Conservation (phyloP, 2,797 vertebrate species). For the Apodemus agrarius region DNA sequence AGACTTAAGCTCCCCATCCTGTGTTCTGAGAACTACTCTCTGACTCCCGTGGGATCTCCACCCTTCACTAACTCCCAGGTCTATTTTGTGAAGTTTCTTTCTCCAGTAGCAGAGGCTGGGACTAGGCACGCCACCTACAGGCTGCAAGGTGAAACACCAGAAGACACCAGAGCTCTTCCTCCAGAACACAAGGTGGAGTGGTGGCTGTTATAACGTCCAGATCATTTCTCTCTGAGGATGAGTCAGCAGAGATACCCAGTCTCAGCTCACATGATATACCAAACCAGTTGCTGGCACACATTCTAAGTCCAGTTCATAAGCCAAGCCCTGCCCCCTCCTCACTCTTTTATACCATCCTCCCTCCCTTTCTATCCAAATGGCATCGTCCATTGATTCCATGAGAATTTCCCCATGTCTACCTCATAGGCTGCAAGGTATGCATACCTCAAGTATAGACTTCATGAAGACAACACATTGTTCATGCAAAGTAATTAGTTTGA, state of each 20-base stretch:
- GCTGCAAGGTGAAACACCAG: conserved; percentile 11
- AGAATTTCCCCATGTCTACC: neutral
- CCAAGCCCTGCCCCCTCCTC: neutral
- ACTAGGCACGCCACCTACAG: conserved; percentile 70
- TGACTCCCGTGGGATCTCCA: neutral
- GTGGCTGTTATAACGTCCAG: neutral
- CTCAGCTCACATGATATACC: neutral
- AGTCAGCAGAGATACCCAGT: neutral
- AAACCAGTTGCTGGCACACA: neutral
- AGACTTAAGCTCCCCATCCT: neutral
- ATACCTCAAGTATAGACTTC: neutral
- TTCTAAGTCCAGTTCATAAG: neutral
- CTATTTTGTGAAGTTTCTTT: neutral
- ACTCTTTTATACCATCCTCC: neutral
- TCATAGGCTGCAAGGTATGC: neutral
- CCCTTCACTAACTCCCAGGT: neutral
- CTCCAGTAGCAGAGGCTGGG: neutral
- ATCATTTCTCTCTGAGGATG: neutral
- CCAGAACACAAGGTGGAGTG: neutral
- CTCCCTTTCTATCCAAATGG: neutral
- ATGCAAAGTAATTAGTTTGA: neutral
- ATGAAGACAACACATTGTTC: neutral
- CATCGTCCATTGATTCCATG: neutral
- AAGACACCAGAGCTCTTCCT: neutral
- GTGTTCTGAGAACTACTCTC: neutral